phyloP scores from a whole-genome alignment of 2,888 invertebrate species.

The Xestia c-nigrum region DNA sequence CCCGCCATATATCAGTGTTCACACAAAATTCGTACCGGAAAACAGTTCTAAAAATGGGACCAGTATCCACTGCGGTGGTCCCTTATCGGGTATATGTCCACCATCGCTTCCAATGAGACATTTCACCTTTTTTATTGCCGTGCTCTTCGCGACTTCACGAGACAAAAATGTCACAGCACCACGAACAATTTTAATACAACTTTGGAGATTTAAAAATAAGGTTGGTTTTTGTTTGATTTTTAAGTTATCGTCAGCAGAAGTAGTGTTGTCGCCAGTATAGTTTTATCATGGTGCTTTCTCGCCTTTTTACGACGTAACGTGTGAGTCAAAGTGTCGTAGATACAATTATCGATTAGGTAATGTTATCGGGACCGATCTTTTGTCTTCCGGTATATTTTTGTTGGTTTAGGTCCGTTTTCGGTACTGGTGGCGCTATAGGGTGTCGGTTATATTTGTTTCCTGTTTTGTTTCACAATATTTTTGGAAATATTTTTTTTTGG shows the following conservation, averaged over 20 bases:
- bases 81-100: constrained; percentile 87
- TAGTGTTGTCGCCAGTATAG: constrained; percentile 75
- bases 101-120: constrained; percentile 88
- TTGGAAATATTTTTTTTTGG: constrained; percentile 36
- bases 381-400: constrained; percentile 89
- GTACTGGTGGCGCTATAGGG: constrained; percentile 80
- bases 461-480: constrained; percentile 70
- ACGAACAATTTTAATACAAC: constrained; percentile 6
- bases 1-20: constrained; percentile 58
- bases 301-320: constrained; percentile 89
- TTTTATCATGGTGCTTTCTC: constrained; percentile 90
- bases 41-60: constrained; percentile 85
- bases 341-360: constrained; percentile 91
- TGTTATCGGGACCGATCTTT: constrained; percentile 88
- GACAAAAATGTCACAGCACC: constrained; percentile 62
- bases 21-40: constrained; percentile 84
- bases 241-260: neutral
- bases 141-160: constrained; percentile 88
- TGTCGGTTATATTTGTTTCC: constrained; percentile 75
- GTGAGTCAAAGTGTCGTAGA: constrained; percentile 89
- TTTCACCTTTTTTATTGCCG: constrained; percentile 90
- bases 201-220: constrained; percentile 52
- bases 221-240: constrained; percentile 56
- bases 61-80: constrained; percentile 87
- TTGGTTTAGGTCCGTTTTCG: constrained; percentile 85